These are phyloP conservation scores for Dasypus novemcinctus DNA, from an alignment of 2,113 vertebrate species.

Conservation along the genomic window DNA sequence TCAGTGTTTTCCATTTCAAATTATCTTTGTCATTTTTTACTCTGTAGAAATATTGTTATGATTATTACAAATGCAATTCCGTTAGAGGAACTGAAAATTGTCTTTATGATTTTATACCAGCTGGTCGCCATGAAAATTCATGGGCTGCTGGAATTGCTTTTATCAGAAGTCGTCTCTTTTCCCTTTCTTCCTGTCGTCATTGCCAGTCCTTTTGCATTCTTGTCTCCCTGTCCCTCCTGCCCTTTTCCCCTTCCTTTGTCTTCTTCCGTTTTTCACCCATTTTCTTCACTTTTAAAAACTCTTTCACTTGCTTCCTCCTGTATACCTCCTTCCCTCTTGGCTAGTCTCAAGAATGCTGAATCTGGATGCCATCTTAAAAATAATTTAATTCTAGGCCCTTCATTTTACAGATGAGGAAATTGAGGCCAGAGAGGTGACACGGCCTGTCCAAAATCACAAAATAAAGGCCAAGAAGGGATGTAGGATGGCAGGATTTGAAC, in stretches of 20 bases:
- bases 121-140: constrained; percentile 77
- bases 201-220: not conserved
- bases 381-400: not conserved
- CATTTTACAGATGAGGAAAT: not conserved
- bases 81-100: constrained; percentile 63
- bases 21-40: constrained; percentile 75
- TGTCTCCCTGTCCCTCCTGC: not conserved
- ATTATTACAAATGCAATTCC: constrained; percentile 67
- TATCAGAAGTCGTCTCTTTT: not conserved
- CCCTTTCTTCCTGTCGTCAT: not conserved
- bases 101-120: constrained; percentile 69
- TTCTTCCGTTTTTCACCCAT: not conserved
- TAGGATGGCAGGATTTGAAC: too few relatives aligned
- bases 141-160: constrained; percentile 47
- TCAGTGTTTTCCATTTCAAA: constrained; percentile 76
- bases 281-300: not conserved
- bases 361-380: not conserved
- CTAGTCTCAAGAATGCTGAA: too few relatives aligned
- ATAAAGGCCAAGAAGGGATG: not conserved
- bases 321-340: not conserved
- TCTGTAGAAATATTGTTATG: constrained; percentile 68
- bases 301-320: not conserved
- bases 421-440: not conserved
- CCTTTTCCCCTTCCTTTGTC: not conserved
- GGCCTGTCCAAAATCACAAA: not conserved